Evolutionary conservation across 2,888 invertebrate genomes (phyloP).

Genomic region (Pecten maximus): DNA sequence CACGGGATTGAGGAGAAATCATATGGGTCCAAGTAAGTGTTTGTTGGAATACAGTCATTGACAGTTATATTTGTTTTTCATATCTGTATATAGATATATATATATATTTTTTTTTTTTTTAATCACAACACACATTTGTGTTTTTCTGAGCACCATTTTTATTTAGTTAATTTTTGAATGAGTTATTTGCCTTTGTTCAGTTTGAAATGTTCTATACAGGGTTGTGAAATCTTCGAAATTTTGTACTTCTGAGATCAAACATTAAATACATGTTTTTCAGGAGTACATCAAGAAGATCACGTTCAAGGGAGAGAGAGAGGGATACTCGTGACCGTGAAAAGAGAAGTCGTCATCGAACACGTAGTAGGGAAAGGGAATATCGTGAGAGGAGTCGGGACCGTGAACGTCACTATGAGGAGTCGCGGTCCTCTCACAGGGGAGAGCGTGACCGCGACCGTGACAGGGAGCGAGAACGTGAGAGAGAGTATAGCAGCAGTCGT

Average conservation of each 20-base stretch:
- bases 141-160: no score
- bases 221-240: background rate
- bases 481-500: slow-evolving; percentile 77
- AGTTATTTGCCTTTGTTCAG: no score
- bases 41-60: background rate
- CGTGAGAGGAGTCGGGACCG: slow-evolving; percentile 85
- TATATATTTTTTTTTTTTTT: no score
- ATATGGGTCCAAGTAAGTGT: slow-evolving; percentile 86
- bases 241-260: no score
- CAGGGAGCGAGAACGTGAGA: slow-evolving; percentile 78
- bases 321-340: slow-evolving; percentile 80
- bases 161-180: no score
- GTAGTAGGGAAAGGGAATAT: slow-evolving; percentile 85
- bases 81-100: no score
- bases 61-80: background rate
- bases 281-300: slow-evolving; percentile 85
- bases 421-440: slow-evolving; percentile 68
- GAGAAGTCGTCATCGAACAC: slow-evolving; percentile 80
- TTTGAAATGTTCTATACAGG: no score
- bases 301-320: slow-evolving; percentile 88
- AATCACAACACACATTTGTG: no score
- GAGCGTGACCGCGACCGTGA: slow-evolving; percentile 73
- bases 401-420: slow-evolving; percentile 83
- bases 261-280: no score
- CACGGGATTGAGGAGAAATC: slow-evolving; percentile 99